Base-by-base conservation (phyloP, 2,888 invertebrate genomes). In the Oligia strigilis region DNA sequence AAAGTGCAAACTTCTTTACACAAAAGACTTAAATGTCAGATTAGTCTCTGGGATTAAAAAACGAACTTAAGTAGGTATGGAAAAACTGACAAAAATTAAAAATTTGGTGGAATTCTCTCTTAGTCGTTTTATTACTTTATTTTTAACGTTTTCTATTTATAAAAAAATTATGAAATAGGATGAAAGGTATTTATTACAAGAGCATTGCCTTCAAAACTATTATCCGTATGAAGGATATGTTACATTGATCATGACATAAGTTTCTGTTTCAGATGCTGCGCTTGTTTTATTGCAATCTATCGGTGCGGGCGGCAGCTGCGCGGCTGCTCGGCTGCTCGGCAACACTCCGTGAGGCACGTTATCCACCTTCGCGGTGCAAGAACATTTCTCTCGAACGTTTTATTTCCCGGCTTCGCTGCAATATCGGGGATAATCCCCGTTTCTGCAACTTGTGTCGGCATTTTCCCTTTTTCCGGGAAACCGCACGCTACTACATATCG, bases 361-460 rank as follows among this genome's bases (percentile, higher is more conserved):
- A 93, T 91, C 92, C 91, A 92, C 91, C 90, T 90, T 88, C 86
- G 83, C 89, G 86, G 89, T 85, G 81, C 87, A 81, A 87, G 84
- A 84, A 88, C 89, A 88, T 90, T 90, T 84, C 88, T 87, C 84
- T 87, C 84, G 85, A 92, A 90, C 92, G 84, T 93, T 94, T 94
- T 93, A 94, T 92, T 89, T 91, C 90, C 88, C 88, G 82, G 89
- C 88, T 90, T 87, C 88, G 88, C 84, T 91, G 92, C 92, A 93
- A 93, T 93, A 92, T 90, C 90, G 82, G 85, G 91, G 92, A 94
- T 94, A 93, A 95, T 94, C 94, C 92, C 88, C 90, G 90, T 90
- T 93, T 92, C 92, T 93, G 87, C 91, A 92, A 93, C 92, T 93
- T 87, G 90, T 89, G 87, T 91, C 81, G 75, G 87, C 84, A 87